Evolutionary conservation across 2,797 vertebrate species (phyloP).

Genomic region (Scolopax rusticola): DNA sequence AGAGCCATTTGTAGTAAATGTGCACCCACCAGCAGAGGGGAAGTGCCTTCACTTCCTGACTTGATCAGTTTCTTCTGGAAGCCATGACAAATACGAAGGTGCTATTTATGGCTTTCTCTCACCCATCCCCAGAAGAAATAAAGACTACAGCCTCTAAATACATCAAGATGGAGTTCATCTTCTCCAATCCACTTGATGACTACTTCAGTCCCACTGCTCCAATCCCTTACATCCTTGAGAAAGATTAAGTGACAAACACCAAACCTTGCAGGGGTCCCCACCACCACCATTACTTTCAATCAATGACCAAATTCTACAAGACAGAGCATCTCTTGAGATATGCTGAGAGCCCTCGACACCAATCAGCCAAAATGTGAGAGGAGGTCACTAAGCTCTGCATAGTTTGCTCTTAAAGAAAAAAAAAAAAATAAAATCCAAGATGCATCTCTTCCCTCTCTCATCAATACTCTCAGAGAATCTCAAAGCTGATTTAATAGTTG

Average conservation of each 20-base stretch:
- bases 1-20: neutral
- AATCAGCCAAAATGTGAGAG: conserved; percentile 34
- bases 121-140: conserved; percentile 1
- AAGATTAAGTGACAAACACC: conserved; percentile 20
- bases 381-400: neutral
- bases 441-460: conserved; percentile 9
- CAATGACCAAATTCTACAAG: conserved; percentile 19
- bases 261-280: conserved; percentile 3
- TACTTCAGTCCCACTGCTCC: neutral
- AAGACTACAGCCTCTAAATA: neutral
- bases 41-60: conserved; percentile 24
- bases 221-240: neutral
- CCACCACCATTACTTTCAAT: neutral
- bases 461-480: conserved; percentile 31
- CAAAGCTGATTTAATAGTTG: conserved; percentile 42
- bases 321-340: neutral
- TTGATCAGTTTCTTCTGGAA: conserved; percentile 35
- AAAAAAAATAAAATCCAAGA: neutral
- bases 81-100: conserved; percentile 42
- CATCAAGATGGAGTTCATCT: neutral
- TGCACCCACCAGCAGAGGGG: neutral
- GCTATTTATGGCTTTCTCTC: conserved; percentile 23
- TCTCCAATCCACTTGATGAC: neutral
- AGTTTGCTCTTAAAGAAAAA: neutral
- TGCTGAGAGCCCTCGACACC: conserved; percentile 23